phyloP scores from a whole-genome alignment of 1,140 invertebrate species.

The Gerris buenoi region DNA sequence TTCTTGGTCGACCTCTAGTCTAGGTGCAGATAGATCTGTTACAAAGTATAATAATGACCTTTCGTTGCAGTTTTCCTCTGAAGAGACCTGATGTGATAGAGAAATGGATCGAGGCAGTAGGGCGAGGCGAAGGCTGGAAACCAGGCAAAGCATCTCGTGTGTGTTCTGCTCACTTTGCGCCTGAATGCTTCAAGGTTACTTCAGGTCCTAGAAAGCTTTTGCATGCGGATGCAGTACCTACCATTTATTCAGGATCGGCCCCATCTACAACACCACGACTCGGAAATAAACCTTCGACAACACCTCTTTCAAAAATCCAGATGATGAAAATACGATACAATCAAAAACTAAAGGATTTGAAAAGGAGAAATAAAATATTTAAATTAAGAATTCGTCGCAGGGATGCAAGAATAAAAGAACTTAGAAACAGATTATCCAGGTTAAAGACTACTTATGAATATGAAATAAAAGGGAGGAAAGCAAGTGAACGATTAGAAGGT shows the following conservation, averaged over 20 bases:
- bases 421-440: not conserved
- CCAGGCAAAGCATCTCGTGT: not conserved
- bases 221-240: not conserved
- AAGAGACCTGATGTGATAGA: not conserved
- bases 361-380: conserved; percentile 1
- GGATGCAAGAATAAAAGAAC: not conserved
- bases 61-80: not conserved
- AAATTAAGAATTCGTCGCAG: not conserved
- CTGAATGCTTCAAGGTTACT: not conserved
- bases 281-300: not conserved
- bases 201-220: not conserved
- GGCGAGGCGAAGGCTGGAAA: not conserved
- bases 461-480: not conserved
- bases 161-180: not conserved
- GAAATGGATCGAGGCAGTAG: not conserved
- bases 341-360: not conserved
- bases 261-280: not conserved
- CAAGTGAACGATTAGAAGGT: not conserved
- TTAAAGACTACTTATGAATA: not conserved
- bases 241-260: not conserved
- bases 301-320: not conserved
- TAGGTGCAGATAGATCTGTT: not conserved
- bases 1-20: not conserved
- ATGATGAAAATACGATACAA: not conserved
- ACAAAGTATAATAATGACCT: not conserved